Evolutionary conservation across 1,140 invertebrate species (phyloP).

Genomic region (Fopius arisanus): DNA sequence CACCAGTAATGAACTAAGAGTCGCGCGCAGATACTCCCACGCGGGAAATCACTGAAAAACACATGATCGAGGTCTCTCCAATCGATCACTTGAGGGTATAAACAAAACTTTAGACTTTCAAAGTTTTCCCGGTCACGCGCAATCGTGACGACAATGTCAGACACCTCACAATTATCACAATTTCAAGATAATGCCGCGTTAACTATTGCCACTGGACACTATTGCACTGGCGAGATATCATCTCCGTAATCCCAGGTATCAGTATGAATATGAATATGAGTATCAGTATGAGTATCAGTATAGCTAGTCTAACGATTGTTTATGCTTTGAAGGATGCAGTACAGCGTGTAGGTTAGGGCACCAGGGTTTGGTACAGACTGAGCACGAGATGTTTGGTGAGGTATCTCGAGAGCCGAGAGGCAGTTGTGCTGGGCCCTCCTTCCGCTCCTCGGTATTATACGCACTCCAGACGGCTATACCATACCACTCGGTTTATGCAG

Average conservation of each 20-base stretch:
- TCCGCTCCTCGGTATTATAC: conserved; percentile 9
- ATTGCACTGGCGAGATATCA: too few species aligned
- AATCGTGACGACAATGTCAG: neutral
- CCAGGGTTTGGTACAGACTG: conserved; percentile 37
- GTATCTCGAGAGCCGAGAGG: conserved; percentile 23
- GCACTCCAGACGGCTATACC: neutral
- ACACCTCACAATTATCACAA: neutral
- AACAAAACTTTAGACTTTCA: neutral
- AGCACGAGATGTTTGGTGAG: conserved; percentile 3
- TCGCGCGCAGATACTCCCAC: neutral
- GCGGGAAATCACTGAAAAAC: neutral
- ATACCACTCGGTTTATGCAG: neutral
- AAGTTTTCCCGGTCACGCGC: neutral
- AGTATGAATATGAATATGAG: too few species aligned
- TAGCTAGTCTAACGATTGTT: conserved; percentile 13
- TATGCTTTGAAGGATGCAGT: conserved; percentile 5
- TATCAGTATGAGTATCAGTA: too few species aligned
- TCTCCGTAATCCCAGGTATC: too few species aligned
- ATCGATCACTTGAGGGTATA: neutral
- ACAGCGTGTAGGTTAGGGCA: conserved; percentile 23
- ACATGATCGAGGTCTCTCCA: neutral
- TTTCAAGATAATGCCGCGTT: neutral
- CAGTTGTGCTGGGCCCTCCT: neutral
- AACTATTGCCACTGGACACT: neutral
- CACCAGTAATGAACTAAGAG: neutral